Evolutionary conservation across 1,140 invertebrate genomes (phyloP).

Genomic region (Hyles vespertilio): DNA sequence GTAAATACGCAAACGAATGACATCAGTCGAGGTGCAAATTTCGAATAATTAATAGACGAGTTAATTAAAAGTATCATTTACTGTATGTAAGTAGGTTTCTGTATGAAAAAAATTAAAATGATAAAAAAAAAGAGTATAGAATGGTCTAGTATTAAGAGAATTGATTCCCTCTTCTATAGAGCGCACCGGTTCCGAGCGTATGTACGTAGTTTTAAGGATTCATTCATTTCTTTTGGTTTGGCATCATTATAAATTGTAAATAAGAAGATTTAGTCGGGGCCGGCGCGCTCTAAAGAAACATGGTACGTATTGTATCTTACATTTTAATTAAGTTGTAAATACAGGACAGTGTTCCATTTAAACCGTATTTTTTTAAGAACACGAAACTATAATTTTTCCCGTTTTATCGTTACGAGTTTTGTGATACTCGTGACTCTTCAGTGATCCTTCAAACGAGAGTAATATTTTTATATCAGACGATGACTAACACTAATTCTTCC

Average conservation of each 20-base stretch:
- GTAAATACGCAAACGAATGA: constrained; percentile 12
- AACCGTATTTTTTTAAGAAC: constrained; percentile 60
- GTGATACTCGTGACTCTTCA: constrained; percentile 9
- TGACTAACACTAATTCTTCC: constrained; percentile 13
- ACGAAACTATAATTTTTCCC: constrained; percentile 19
- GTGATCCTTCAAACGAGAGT: neutral
- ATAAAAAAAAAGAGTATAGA: constrained; percentile 19
- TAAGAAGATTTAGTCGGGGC: constrained; percentile 26
- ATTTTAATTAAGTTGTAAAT: constrained; percentile 66
- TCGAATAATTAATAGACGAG: neutral
- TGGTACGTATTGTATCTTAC: constrained; percentile 56
- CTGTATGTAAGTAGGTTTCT: constrained; percentile 48
- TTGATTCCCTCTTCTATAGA: constrained; percentile 33
- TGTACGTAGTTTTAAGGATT: constrained; percentile 23
- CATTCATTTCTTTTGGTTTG: constrained; percentile 24
- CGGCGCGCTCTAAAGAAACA: constrained; percentile 22
- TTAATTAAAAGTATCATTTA: neutral
- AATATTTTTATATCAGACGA: constrained; percentile 23
- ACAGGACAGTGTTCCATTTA: constrained; percentile 59
- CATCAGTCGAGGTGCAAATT: neutral
- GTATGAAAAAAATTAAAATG: constrained; percentile 47
- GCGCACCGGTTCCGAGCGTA: constrained; percentile 21
- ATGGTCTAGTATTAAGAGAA: constrained; percentile 35
- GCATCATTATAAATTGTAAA: constrained; percentile 51
- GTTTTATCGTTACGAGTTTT: constrained; percentile 15